Base-by-base conservation (phyloP, 2,113 vertebrate species). In the Lophius piscatorius region DNA sequence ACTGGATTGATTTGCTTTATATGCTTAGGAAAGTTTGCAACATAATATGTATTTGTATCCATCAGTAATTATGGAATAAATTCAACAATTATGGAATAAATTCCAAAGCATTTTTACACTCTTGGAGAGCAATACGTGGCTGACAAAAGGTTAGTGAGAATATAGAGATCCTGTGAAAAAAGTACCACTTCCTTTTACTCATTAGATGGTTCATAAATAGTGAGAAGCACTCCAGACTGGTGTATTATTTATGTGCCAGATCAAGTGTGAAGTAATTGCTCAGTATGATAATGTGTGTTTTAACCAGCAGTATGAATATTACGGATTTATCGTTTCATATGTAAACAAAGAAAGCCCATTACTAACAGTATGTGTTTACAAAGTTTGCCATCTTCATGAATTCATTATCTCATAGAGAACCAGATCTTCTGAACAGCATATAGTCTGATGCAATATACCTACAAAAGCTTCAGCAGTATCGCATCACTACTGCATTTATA, bases 91-190 rank as follows among this genome's bases (percentile, higher is more conserved):
- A 57, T 57, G 67, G 51, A 73, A 63, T 83, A 75, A 77, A 61
- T 74, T 69, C 50, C 73, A 78, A 69, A 70, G 69, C 40, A 38
- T 57, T 22, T 84, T 84, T 75, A 86, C 86, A 84, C 84, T 77
- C 76, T 80, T 40, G 40, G 13, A 36, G 83, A 84, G 46, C 48
- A 29, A 42, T 56, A 38, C n/a, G 77, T 70, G 73, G 71, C 69
- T 84, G 70, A 68, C 63, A 66, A 60, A 73, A 70, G 42, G 28
- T 44, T 40, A 55, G 22, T 48, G 52, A 67, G 57, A 82, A 67
- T 76, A 70, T 55, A 57, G 29, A 49, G 35, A 46, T 39, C 55
- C 36, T 10, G 45, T 45, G 29, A 52, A 61, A 29, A 49, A 47
- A 60, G n/a, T 34, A 5, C 18, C 13, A 34, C 29, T 54, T n/a